Base-by-base conservation (phyloP, 2,797 vertebrate genomes). In the Argya squamiceps region DNA sequence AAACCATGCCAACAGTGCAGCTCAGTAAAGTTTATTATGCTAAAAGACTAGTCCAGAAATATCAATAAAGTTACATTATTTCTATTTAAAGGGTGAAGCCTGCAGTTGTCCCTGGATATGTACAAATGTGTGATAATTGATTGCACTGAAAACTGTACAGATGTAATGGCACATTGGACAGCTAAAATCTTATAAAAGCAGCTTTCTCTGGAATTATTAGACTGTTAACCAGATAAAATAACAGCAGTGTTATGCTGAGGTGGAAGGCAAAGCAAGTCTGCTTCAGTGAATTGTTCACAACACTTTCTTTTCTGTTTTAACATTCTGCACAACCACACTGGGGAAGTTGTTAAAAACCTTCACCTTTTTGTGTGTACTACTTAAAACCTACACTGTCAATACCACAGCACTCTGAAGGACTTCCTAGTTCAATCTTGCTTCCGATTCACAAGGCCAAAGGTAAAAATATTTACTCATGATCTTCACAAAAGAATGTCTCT, bases 91-190 rank as follows among this genome's bases (percentile, higher is more conserved):
- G 53, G 8, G 11, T 20, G 5, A 69, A 69, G 11, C 4, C 27
- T 60, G 9, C 21, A 37, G 12, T 9, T 68, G 19, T 44, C 14
- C 26, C 73, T 27, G 6, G n/a, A 18, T 69, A 52, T 18, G 23
- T 15, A 37, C 14, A 70, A 30, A 32, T 12, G 2, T 21, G 34
- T 11, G 32, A 65, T 34, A 78, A 53, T 6, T 64, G 30, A 44
- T 32, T 43, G 16, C 39, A 29, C 36, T 65, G 17, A 11, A 81
- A 73, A 44, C 11, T 21, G 15, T 18, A 23, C 13, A 27, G 26
- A 27, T 18, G 12, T 43, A 65, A 39, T 0, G 0, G 24, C 32
- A 52, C 26, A 3, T 2, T 24, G 16, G 29, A 9, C 26, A 32
- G 12, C 9, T 70, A 43, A 84, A 59, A 30, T 67, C 21, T 63